phyloP scores from a whole-genome alignment of 2,888 invertebrate genomes.

The Ophonus ardosiacus region DNA sequence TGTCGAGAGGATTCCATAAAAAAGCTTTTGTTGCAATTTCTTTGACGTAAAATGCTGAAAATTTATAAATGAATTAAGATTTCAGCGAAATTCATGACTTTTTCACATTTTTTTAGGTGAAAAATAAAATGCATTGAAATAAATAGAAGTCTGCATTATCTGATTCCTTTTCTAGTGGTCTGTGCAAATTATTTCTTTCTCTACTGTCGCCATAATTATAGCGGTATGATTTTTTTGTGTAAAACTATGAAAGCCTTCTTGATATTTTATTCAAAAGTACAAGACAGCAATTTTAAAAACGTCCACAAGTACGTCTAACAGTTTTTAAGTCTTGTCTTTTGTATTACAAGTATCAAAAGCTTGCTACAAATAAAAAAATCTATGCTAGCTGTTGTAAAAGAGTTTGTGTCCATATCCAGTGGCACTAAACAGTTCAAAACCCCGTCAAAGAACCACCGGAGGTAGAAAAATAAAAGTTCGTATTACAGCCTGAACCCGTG shows the following conservation, averaged over 20 bases:
- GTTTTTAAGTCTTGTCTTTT: background rate
- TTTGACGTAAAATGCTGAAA: too few relatives aligned
- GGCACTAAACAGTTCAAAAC: slow-evolving; percentile 21
- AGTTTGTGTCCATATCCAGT: slow-evolving; percentile 10
- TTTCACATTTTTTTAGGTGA: too few relatives aligned
- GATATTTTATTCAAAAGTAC: background rate
- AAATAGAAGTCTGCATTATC: too few relatives aligned
- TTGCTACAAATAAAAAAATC: background rate
- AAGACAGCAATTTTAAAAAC: background rate
- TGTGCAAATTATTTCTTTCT: background rate
- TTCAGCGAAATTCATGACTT: too few relatives aligned
- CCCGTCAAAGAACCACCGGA: slow-evolving; percentile 6
- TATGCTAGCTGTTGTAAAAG: background rate
- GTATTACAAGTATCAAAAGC: background rate
- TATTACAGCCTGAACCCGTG: slow-evolving; percentile 28
- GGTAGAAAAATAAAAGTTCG: slow-evolving; percentile 41
- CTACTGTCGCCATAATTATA: background rate
- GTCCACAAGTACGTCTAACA: background rate
- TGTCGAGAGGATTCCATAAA: too few relatives aligned
- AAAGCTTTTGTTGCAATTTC: too few relatives aligned
- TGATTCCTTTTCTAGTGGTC: too few relatives aligned
- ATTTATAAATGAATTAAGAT: too few relatives aligned
- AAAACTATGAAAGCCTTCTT: background rate
- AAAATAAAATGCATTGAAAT: too few relatives aligned
- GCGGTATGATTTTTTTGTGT: background rate